Base-by-base conservation (phyloP, 2,888 invertebrate species). In the Malthinus flaveolus region DNA sequence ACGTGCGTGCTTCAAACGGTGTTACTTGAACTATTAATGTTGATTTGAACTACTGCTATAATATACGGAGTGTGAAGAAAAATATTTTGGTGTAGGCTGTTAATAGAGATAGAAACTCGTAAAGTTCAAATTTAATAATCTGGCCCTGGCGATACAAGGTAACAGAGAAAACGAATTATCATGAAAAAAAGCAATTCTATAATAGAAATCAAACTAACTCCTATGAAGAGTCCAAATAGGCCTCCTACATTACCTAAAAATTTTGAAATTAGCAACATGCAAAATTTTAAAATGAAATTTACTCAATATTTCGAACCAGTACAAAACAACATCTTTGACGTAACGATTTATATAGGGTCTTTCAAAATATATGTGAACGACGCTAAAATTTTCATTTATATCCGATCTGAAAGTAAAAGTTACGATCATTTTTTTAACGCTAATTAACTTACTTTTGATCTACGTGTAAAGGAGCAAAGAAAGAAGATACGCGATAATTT, bases 191-290 rank as follows among this genome's bases (percentile, higher is more conserved):
- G 7, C 11, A 55, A 34, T 42, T 56, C 50, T 7, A 46, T 47
- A 12, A 55, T 35, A 2, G 34, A 52, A 11, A 56, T 45, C 6
- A 52, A 15, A 35, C 57, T 61, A 7, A 53, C 8, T 6, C 61
- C 61, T 13, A 57, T 13, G 12, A 57, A 61, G 35, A 61, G 37
- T 15, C 57, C 54, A n/a, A 56, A 13, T 4, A 61, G n/a, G 8
- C 61, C 61, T n/a, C 61, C 61, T 46, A 61, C 7, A 23, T 46
- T 49, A 42, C 53, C 61, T 61, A 42, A 49, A 51, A 56, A 9
- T 33, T 11, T 11, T 13, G 15, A 31, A 11, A 46, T 31, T 56
- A 11, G 13, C 13, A 12, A 6, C 4, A 31, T 3, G 12, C 11
- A 10, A 10, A 39, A 37, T 37, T n/a, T 23, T 1, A 45, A 5